Evolutionary conservation across 2,113 vertebrate genomes (phyloP), one percentile per base, ranked within the genome.

Genomic region (Tinamus guttatus): DNA sequence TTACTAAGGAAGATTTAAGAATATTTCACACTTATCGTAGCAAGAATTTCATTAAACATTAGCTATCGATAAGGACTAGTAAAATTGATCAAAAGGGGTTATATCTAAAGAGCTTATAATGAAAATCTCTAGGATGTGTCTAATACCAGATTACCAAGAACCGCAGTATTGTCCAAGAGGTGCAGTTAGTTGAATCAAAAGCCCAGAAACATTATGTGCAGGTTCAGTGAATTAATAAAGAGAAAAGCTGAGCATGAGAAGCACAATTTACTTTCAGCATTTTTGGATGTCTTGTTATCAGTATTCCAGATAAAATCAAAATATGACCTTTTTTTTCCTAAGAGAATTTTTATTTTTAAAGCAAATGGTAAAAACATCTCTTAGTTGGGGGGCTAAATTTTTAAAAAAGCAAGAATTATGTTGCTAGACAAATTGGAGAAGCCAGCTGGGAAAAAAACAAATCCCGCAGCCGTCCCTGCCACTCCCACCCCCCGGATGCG

Each of bases 281-380:
- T 58, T 18, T 32, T 68, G 17, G 62, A 38, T 0, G 0, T 84
- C 69, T 52, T 49, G 1, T 67, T 90, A 19, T 3, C 54, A 30
- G 24, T 91, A 45, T 2, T 47, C 11, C 14, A 40, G 17, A 8
- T 76, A 28, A 73, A 79, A 76, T 47, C 64, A 65, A 77, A 67
- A 34, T 21, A 32, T 6, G 5, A 7, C 10, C 20, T 81, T 51
- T 40, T 0, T 78, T 54, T 47, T 36, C 62, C 70, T 5, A 76
- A 73, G 36, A 85, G 18, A 6, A 54, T 38, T 40, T 93, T 77
- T 32, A n/a, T 94, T 77, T 79, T 64, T 9, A 79, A 85, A 81
- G 51, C 27, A 40, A 54, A 54, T 2, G 30, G 28, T 6, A 49
- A 63, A 75, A 71, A 27, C 3, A 30, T 90, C 90, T 81, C 12